Percentiles rank a stretch among this genome's conserved stretches.
Evolutionary conservation across 2,888 invertebrate species (phyloP).

Genomic region (Drosophila villosipedis): DNA sequence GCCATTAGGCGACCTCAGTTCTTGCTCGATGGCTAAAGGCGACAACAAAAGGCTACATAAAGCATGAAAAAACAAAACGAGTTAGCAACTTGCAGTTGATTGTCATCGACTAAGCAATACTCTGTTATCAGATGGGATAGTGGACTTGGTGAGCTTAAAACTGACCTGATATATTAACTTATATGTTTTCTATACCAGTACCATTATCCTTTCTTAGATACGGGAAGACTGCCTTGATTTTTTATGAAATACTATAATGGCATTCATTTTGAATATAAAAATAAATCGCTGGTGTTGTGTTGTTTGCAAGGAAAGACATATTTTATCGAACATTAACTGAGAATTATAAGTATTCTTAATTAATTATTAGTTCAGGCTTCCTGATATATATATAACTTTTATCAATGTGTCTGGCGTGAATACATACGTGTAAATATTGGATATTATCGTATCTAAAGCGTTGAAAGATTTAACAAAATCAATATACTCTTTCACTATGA

Average conservation of each 20-base stretch:
- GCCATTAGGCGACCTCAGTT: constrained; percentile 61
- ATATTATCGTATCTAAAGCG: background rate
- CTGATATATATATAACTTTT: background rate
- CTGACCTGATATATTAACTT: background rate
- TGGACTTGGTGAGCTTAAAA: background rate
- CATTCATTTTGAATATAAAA: background rate
- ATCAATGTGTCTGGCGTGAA: background rate
- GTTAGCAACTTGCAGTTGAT: background rate
- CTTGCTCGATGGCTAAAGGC: constrained; percentile 28
- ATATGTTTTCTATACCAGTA: background rate
- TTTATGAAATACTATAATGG: background rate
- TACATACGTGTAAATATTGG: background rate
- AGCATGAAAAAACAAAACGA: constrained; percentile 4
- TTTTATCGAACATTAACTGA: background rate
- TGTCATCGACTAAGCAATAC: background rate
- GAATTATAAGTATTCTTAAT: background rate
- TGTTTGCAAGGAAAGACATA: background rate
- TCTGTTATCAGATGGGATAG: background rate
- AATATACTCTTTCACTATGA: background rate
- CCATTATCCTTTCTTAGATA: background rate
- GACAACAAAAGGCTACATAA: constrained; percentile 44
- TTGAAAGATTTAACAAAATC: background rate
- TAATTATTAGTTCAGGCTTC: background rate
- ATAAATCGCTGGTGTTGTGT: fast-evolving
- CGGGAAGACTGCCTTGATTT: background rate